Evolutionary conservation across 37 sponge, comb jelly and placozoan species (phyloP), one percentile per base, ranked within the genome.

Genomic region (Theonella swinhoei): DNA sequence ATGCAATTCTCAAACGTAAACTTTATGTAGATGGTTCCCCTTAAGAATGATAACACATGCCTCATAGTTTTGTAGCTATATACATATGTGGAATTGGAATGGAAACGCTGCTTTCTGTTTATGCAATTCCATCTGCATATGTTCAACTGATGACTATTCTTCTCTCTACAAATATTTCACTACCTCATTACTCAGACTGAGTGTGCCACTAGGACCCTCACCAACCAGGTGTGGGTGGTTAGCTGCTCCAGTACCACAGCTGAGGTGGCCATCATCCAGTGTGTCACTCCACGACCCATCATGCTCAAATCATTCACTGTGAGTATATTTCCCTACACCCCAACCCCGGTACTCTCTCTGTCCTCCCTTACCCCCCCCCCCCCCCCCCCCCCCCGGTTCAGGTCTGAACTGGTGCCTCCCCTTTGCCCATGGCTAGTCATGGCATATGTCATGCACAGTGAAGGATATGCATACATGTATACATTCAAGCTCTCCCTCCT

Each of bases 171-270:
- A 14, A 17, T 47, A 47, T 17, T 39, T 43, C 54, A 39, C 67
- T n/a, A n/a, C n/a, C n/a, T n/a, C n/a, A n/a, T n/a, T 17, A 17
- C n/a, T 36, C 72, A 93, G 93, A 72, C 83, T 32, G 80, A 85
- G 37, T 93, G 93, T 88, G 93, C 83, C 34, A 76, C 89, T 41
- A 79, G 72, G 41, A 85, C 84, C 4, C 89, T 86, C 0, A 28
- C 4, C 43, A 88, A 88, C 78, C 68, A 23, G 0, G 89, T 85
- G n/a, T 93, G 93, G 93, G 40, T 93, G 11, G 93, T 89, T 25
- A 79, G 82, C 43, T 88, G 93, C 24, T 40, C 58, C 42, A 30
- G 5, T 0, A 0, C 19, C 24, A 61, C 64, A 4, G 85, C 86
- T 29, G 64, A 82, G 42, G 70, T 93, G 24, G 60, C 86, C 37